Evolutionary conservation across 64 coral and sea anemone genomes (phyloP).

Genomic region (Platygyra sinensis): DNA sequence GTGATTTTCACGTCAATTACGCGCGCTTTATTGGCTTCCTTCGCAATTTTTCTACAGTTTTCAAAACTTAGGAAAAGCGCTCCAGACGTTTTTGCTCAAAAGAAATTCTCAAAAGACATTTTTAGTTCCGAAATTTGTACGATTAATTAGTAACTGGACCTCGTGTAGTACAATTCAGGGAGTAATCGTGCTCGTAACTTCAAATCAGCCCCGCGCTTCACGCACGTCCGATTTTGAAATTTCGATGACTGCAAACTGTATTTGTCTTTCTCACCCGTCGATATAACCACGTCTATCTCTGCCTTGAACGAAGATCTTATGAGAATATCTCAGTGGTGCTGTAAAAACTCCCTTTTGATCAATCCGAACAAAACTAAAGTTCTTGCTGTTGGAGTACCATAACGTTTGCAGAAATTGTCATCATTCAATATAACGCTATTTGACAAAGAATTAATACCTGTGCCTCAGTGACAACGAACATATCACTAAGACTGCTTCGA

Average conservation of each 20-base stretch:
- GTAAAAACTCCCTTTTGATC: slow-evolving; percentile 2
- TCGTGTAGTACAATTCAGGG: too few relatives aligned
- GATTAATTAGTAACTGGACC: too few relatives aligned
- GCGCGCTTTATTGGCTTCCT: too few relatives aligned
- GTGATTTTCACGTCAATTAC: too few relatives aligned
- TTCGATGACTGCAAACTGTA: slow-evolving; percentile 54
- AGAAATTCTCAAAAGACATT: too few relatives aligned
- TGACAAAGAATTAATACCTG: slow-evolving; percentile 33
- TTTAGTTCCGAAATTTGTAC: too few relatives aligned
- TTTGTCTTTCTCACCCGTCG: slow-evolving; percentile 26
- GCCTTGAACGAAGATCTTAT: slow-evolving; percentile 41
- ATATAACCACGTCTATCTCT: slow-evolving; percentile 11
- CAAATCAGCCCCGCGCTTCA: too few relatives aligned
- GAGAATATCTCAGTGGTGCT: slow-evolving; percentile 37
- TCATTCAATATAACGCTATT: slow-evolving; percentile 32
- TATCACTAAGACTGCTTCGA: neutral
- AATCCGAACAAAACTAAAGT: neutral
- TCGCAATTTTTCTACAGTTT: too few relatives aligned
- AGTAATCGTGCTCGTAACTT: too few relatives aligned
- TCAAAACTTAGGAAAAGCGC: too few relatives aligned
- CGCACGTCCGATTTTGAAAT: too few relatives aligned
- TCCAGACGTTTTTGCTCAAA: too few relatives aligned
- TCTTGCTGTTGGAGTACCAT: neutral
- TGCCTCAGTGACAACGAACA: slow-evolving; percentile 6
- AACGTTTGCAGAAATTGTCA: neutral